phyloP scores from a whole-genome alignment of 2,113 vertebrate species.

The Solenodon paradoxus region DNA sequence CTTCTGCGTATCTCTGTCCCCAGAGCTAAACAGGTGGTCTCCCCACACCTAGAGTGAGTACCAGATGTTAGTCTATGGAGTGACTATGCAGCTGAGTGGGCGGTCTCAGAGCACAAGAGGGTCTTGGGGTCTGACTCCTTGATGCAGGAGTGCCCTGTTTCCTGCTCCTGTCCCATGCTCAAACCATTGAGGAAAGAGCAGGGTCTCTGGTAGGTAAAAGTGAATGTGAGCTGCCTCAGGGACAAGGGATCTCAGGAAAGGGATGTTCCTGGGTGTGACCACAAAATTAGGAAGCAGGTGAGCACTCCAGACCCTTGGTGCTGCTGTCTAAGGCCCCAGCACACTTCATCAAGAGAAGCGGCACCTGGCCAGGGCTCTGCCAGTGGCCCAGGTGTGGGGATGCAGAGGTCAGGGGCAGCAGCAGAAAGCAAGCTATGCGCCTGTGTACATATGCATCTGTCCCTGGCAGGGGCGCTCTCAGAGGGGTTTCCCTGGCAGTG shows the following conservation, averaged over 20 bases:
- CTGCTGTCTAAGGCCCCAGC: background rate
- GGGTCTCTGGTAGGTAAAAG: background rate
- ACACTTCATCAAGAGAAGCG: background rate
- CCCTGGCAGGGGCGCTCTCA: background rate
- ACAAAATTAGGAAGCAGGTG: background rate
- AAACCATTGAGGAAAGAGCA: background rate
- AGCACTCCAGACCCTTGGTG: too few species aligned
- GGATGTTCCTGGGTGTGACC: background rate
- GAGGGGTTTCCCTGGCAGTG: background rate
- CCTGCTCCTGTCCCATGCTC: background rate
- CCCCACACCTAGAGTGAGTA: fast-evolving
- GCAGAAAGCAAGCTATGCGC: fast-evolving
- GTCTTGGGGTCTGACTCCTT: background rate
- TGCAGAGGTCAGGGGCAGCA: background rate
- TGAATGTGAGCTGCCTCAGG: background rate
- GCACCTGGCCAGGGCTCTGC: background rate
- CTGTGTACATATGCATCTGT: fast-evolving
- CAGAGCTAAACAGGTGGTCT: background rate
- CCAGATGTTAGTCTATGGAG: too few species aligned
- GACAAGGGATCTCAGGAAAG: fast-evolving
- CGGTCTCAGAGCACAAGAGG: background rate
- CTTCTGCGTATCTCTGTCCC: background rate
- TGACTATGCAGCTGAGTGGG: background rate
- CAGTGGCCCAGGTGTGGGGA: background rate
- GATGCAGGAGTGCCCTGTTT: too few species aligned